These are phyloP conservation scores for Leucophenga varia DNA, from an alignment of 1,140 invertebrate species.

Conservation along the genomic window DNA sequence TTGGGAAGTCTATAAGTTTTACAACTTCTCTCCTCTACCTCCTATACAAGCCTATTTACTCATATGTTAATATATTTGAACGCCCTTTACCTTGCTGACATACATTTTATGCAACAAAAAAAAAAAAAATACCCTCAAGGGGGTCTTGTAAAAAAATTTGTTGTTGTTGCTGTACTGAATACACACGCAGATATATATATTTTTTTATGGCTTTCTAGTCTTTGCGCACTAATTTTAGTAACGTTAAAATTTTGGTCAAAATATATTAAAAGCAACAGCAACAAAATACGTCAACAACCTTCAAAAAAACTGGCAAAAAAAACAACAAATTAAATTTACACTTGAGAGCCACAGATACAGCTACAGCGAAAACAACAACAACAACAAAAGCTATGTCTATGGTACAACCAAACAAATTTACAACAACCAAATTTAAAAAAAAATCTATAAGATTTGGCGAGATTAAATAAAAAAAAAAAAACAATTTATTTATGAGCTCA, in stretches of 20 bases:
- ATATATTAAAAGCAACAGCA: slow-evolving; percentile 6
- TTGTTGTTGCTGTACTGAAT: slow-evolving; percentile 11
- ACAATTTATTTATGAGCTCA: too few relatives aligned
- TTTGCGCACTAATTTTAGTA: slow-evolving; percentile 28
- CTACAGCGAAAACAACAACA: slow-evolving; percentile 10
- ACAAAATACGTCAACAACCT: slow-evolving; percentile 22
- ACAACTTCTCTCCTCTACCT: too few relatives aligned
- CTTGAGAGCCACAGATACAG: slow-evolving; percentile 13
- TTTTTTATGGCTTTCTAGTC: slow-evolving; percentile 17
- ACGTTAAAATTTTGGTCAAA: slow-evolving; percentile 1
- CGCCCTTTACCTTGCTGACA: slow-evolving; percentile 53
- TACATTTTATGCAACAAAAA: slow-evolving; percentile 52
- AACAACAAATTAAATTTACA: slow-evolving; percentile 7
- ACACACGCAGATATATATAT: slow-evolving; percentile 5
- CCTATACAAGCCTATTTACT: too few relatives aligned
- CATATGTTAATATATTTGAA: too few relatives aligned
- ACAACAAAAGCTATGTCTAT: slow-evolving; percentile 18
- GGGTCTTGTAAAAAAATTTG: slow-evolving; percentile 15
- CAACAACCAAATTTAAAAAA: too few relatives aligned
- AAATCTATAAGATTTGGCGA: too few relatives aligned
- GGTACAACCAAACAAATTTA: too few relatives aligned
- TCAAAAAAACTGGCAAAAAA: slow-evolving; percentile 12
- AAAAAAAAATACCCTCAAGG: slow-evolving; percentile 28
- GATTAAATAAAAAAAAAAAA: too few relatives aligned
- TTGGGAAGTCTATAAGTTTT: too few relatives aligned